phyloP scores from a whole-genome alignment of 2,113 vertebrate species.

The Theristicus caerulescens region DNA sequence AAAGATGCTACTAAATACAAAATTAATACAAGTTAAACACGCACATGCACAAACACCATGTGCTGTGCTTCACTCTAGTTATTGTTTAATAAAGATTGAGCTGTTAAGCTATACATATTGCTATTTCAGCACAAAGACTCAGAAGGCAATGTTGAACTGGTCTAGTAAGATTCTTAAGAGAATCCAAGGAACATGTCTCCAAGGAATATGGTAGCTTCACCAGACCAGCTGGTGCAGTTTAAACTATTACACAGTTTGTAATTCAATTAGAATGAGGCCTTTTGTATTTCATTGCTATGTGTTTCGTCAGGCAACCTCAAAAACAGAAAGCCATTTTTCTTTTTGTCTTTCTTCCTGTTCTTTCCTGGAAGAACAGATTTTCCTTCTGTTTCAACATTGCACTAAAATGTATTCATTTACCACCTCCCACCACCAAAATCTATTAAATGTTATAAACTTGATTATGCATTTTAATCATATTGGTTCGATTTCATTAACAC shows the following conservation, averaged over 20 bases:
- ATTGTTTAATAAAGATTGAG: conserved; percentile 11
- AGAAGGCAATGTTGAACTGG: conserved; percentile 19
- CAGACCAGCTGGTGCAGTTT: conserved; percentile 71
- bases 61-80: not conserved
- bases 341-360: not conserved
- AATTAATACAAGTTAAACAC: conserved; percentile 4
- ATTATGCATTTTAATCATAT: not conserved
- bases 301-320: conserved; percentile 52
- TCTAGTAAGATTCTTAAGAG: conserved; percentile 8
- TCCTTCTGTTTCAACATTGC: not conserved
- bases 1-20: not conserved
- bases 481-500: conserved; percentile 22
- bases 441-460: not conserved
- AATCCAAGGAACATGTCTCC: conserved; percentile 43
- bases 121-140: not conserved
- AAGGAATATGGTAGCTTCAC: conserved; percentile 67
- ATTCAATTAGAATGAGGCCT: conserved; percentile 66
- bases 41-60: not conserved
- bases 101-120: not conserved
- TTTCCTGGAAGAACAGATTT: conserved; percentile 23
- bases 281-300: conserved; percentile 31
- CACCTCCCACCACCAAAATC: not conserved
- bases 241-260: conserved; percentile 72
- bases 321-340: not conserved
- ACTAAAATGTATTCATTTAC: conserved; percentile 12